A percentile compares a stretch with the other conserved stretches of the same genome.
Evolutionary conservation across 2,888 invertebrate genomes (phyloP).

Genomic region (Sylvicola cinctus): DNA sequence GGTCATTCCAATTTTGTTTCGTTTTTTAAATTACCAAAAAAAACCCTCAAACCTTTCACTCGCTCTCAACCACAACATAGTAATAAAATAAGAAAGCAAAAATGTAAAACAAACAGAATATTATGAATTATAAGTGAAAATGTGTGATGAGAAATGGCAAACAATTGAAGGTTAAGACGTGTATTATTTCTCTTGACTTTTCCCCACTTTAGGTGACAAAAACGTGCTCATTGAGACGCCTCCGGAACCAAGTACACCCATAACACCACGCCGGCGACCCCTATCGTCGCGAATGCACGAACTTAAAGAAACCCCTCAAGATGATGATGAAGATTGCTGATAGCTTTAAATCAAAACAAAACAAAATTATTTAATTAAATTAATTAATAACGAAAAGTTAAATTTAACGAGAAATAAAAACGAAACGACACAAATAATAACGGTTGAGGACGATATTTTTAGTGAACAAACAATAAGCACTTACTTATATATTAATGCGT

Average conservation of each 20-base stretch:
- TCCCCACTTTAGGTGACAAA: conserved; percentile 72
- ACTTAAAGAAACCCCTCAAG: conserved; percentile 23
- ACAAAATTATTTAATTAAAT: too few species aligned
- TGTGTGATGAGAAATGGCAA: not conserved
- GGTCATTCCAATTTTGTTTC: too few species aligned
- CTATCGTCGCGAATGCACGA: conserved; percentile 25
- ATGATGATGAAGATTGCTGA: conserved; percentile 17
- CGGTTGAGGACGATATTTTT: too few species aligned
- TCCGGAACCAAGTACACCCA: conserved; percentile 29
- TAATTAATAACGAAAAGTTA: too few species aligned
- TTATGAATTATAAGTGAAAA: conserved; percentile 2
- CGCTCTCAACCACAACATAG: not conserved
- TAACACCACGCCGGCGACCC: conserved; percentile 24
- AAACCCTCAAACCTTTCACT: too few species aligned
- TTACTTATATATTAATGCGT: too few species aligned
- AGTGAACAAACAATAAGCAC: too few species aligned
- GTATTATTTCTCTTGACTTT: too few species aligned
- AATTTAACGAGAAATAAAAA: too few species aligned
- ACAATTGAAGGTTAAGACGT: too few species aligned
- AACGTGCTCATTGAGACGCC: conserved; percentile 59
- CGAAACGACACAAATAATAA: too few species aligned
- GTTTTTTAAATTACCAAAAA: too few species aligned
- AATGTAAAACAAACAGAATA: conserved; percentile 3
- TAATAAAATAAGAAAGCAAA: conserved; percentile 2
- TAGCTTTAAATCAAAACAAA: conserved; percentile 3